Base-by-base conservation (phyloP, 1,140 invertebrate species). In the Campoletis sonorensis region DNA sequence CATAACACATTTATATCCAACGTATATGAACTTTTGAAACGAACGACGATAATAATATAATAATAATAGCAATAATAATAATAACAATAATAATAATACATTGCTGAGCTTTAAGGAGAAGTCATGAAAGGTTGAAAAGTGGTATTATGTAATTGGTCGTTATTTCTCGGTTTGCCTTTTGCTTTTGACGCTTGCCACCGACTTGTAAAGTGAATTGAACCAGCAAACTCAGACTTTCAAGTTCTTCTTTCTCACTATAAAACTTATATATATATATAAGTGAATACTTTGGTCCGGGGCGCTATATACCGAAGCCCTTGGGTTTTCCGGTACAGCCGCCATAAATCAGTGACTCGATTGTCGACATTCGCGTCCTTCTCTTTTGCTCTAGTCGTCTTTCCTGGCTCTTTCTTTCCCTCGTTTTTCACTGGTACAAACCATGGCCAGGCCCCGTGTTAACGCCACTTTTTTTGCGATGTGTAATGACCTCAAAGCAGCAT, bases 401-500 rank as follows among this genome's bases (percentile, higher is more conserved):
- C 61, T 7, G 40, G 40, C 40, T 77, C 40, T 71, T 33, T 64
- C 13, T 70, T 73, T 73, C 67, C 45, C n/a, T 54, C 54, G 64
- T 67, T 72, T 80, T 79, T 80, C 81, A 21, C 67, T 79, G 75
- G 26, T 30, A 64, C 76, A 61, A 61, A 40, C 77, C 71, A 27
- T 58, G 49, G 70, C 77, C 71, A 79, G 75, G 58, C 77, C 49
- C 79, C 77, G 81, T 82, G 81, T 82, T 82, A 82, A 86, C 86
- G 87, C 76, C 30, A 83, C 84, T 84, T 85, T 45, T 87, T n/a
- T 87, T 85, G 83, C 85, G 79, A 77, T 79, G 86, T 83, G 85
- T 87, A 87, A 88, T 85, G 87, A 87, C 86, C 86, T 86, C 82
- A 85, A 87, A 86, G 84, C 85, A 78, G 76, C 58, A 40, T 67